These are phyloP conservation scores for Excalfactoria chinensis DNA, from an alignment of 2,113 vertebrate species.

Conservation along the genomic window DNA sequence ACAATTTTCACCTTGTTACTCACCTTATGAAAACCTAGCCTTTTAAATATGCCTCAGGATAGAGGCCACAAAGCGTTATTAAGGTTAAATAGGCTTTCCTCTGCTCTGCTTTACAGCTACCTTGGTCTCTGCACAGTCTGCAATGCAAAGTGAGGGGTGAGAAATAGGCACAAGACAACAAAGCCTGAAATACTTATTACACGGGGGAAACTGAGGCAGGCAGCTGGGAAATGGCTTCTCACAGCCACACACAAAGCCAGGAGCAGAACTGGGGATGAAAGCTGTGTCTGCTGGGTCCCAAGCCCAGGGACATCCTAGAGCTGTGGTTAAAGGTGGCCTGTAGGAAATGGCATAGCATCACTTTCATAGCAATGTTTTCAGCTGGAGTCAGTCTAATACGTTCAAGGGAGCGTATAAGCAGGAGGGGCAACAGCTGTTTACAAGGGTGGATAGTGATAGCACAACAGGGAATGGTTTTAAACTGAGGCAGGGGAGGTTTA, in stretches of 20 bases:
- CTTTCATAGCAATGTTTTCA: neutral
- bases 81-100: neutral
- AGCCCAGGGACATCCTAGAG: neutral
- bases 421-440: too few relatives aligned
- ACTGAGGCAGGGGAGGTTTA: too few relatives aligned
- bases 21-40: neutral
- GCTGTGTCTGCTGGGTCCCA: neutral
- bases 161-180: accelerated
- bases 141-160: neutral
- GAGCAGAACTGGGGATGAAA: neutral
- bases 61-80: neutral
- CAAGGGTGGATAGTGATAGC: too few relatives aligned
- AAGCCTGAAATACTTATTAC: neutral
- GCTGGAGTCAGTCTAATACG: neutral
- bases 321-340: neutral
- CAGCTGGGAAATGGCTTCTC: neutral
- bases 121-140: neutral
- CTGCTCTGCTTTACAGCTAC: neutral
- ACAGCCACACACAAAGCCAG: accelerated
- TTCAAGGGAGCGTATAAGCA: too few relatives aligned
- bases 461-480: too few relatives aligned
- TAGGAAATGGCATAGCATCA: neutral
- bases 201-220: neutral
- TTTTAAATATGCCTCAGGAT: neutral
- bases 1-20: slow-evolving; percentile 25